Evolutionary conservation across 2,113 vertebrate species (phyloP), one percentile per base, ranked within the genome.

Genomic region (Delphinus delphis): DNA sequence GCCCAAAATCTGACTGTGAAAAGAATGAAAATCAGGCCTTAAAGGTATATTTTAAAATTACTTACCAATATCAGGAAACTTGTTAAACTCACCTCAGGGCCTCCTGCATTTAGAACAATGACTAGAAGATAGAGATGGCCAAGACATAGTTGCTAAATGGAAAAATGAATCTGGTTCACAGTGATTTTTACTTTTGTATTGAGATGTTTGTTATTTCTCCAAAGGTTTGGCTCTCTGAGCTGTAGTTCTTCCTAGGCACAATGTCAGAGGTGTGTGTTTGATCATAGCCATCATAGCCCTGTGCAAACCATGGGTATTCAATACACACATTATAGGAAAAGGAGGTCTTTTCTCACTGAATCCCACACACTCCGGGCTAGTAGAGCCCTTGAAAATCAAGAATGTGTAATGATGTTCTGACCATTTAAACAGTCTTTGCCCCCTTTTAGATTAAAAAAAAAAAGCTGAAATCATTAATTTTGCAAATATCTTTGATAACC

Each of bases 1-100:
- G 81, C 18, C 94, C 55, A 94, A 97, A 90, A 95, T 88, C 20
- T 89, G 55, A 89, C 25, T 76, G 23, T 77, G 44, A 92, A 96
- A 92, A 94, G 44, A 93, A 77, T 82, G 33, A 81, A 96, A 95
- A 94, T 18, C 10, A 23, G 76, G 26, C 20, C 53, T n/a, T 68
- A 23, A 58, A 83, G 47, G 33, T 94, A 10, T 55, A 62, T 41
- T 95, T 92, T 47, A 71, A 80, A 97, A 85, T 70, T 31, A 65
- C 6, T 53, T 44, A 6, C 28, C 41, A 65, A 55, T 63, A 91
- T 60, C 33, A 85, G 67, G 55, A 68, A 80, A 83, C 70, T 55
- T 58, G 67, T 87, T 63, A 47, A 85, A 83, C 58, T 73, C 36
- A 73, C 14, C 12, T 73, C 4, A 53, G 53, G 47, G 33, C 1